Conservation (phyloP, 2,797 vertebrate species). For the Hyperoplus immaculatus region DNA sequence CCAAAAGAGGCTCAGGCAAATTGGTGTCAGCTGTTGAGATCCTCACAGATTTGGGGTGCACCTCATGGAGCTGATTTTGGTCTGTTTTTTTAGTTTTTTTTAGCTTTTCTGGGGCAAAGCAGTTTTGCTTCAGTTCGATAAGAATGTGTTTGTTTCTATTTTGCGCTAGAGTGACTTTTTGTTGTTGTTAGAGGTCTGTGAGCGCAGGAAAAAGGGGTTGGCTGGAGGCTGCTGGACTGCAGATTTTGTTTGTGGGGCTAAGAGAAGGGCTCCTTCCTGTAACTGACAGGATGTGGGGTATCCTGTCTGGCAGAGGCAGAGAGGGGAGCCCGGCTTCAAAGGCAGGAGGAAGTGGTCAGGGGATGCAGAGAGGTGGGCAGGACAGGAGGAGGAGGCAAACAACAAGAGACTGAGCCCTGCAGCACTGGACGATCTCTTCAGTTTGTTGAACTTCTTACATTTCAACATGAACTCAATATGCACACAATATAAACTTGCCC, state of each 20-base stretch:
- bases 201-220: slow-evolving; percentile 21
- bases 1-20: slow-evolving; percentile 71
- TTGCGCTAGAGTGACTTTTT: not conserved
- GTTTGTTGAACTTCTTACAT: slow-evolving; percentile 18
- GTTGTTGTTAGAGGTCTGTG: slow-evolving; percentile 30
- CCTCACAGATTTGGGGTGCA: slow-evolving; percentile 56
- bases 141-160: slow-evolving; percentile 18
- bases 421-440: slow-evolving; percentile 18
- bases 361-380: slow-evolving; percentile 69
- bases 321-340: slow-evolving; percentile 77
- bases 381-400: slow-evolving; percentile 55
- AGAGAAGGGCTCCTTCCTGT: slow-evolving; percentile 72
- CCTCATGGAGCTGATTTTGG: slow-evolving; percentile 47
- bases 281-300: slow-evolving; percentile 83
- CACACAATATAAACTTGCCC: slow-evolving; percentile 1
- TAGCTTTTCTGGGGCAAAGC: slow-evolving; percentile 7
- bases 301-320: slow-evolving; percentile 79
- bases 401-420: slow-evolving; percentile 49
- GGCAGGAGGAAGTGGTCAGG: slow-evolving; percentile 80
- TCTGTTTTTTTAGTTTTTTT: slow-evolving; percentile 13
- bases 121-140: slow-evolving; percentile 29
- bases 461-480: slow-evolving; percentile 27
- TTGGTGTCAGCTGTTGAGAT: slow-evolving; percentile 80
- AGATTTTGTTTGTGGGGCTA: slow-evolving; percentile 57
- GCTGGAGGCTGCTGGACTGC: slow-evolving; percentile 61